Percentiles rank a stretch among this genome's conserved stretches.
Conservation (phyloP, 2,113 vertebrate genomes). For the Platysteira castanea region DNA sequence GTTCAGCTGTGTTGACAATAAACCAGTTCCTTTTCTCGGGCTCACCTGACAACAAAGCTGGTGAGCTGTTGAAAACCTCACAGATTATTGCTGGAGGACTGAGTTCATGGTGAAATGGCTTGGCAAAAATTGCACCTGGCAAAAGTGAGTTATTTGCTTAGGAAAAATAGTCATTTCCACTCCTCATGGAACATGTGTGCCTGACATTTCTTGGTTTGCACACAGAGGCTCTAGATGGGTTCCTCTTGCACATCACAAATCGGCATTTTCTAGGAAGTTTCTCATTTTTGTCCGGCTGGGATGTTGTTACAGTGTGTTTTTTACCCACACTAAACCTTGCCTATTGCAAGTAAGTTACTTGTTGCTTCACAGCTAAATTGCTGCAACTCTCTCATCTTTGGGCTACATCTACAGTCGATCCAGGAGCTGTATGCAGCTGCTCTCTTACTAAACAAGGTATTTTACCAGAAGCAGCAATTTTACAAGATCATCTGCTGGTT, state of each 20-base stretch:
- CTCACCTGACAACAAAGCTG: not conserved
- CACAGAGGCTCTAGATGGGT: not conserved
- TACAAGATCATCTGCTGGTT: not conserved
- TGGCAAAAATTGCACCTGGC: not conserved
- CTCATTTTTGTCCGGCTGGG: not conserved
- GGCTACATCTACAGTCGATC: not conserved
- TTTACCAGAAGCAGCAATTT: not conserved
- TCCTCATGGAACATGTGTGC: not conserved
- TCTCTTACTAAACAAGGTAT: not conserved
- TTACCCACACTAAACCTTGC: not conserved
- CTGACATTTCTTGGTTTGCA: not conserved
- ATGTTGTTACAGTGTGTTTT: not conserved
- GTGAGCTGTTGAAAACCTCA: not conserved
- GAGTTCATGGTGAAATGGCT: not conserved
- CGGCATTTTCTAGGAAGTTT: not conserved
- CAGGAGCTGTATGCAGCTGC: not conserved
- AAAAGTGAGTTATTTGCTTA: not conserved
- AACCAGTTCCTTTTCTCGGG: not conserved
- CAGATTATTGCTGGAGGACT: not conserved
- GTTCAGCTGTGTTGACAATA: not conserved
- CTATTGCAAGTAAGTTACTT: not conserved
- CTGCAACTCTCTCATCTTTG: not conserved
- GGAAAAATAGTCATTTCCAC: not conserved
- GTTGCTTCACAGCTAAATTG: not conserved
- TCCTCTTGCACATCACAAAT: not conserved